Evolutionary conservation across 2,113 vertebrate species (phyloP), one percentile per base, ranked within the genome.

Genomic region (Neogobius melanostomus): DNA sequence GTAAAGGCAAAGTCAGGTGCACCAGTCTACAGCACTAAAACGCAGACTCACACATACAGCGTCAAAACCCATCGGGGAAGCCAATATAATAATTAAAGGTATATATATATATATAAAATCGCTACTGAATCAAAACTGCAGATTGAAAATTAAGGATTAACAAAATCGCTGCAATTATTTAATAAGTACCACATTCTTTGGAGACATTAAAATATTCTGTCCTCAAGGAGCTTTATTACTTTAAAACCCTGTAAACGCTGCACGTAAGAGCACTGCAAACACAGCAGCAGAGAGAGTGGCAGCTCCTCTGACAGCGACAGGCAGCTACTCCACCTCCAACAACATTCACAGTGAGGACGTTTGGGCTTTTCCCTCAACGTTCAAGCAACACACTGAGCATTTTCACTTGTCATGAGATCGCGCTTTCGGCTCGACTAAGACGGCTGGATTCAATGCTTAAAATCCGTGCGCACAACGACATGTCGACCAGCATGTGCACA

Each of bases 201-300:
- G 21, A 21, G 21, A 21, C 28, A 5, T 36, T 5, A 36, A 36
- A 36, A 36, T 36, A 36, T 36, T 5, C 28, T 36, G 28, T 36
- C 28, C 28, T 36, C 28, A 36, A 36, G 28, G 28, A 36, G 28
- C 28, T 36, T 36, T 5, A 36, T 36, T 36, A 2, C 28, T 36
- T 36, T 36, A 36, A 36, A 36, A 36, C 28, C 28, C 28, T 36
- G 28, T 36, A 36, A 36, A 36, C 3, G 28, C 28, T 36, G 28
- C 28, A 36, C 28, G 28, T 4, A 0, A 36, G 4, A 66, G 71
- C 63, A 69, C 54, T 66, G 72, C 75, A 81, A 67, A 77, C 50
- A 77, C 60, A 74, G 63, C 67, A 66, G 72, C 52, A 71, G 77
- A 72, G 63, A 61, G 67, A 80, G 64, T 53, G 72, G 81, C 80